Evolutionary conservation across 2,888 invertebrate genomes (phyloP), one percentile per base, ranked within the genome.

Genomic region (Theretra japonica): DNA sequence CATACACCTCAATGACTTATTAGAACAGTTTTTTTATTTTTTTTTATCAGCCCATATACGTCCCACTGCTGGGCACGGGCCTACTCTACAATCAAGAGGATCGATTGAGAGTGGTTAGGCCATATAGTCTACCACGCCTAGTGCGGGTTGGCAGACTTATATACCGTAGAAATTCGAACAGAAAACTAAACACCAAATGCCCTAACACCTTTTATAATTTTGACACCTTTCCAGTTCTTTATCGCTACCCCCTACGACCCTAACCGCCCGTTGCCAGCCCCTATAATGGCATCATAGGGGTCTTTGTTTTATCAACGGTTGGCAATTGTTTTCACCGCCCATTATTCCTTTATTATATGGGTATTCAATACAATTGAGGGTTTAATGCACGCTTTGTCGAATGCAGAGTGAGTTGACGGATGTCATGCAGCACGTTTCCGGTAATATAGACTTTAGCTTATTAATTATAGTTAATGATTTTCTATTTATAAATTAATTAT

Each of bases 191-290:
- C 0, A 11, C 41, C 41, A 15, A 41, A 41, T 41, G 41, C 4
- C 41, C n/a, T 53, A 6, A 17, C n/a, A 53, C 53, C 53, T n/a
- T 50, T 41, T 48, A 48, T 5, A 1, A 15, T 25, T 6, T 17
- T 48, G 23, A 41, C 65, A 65, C 48, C 41, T 65, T 65, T 65
- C 7, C 41, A 41, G 17, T 48, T 6, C 23, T 41, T 65, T 65
- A 65, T n/a, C 19, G 21, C 21, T 33, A 8, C 23, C 65, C 48
- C 23, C 41, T 62, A 41, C 15, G 23, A 48, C 41, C 41, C 23
- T 65, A 15, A 6, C 23, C 23, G 48, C 41, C 65, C 21, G 6
- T 17, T 59, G 17, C 65, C 65, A 65, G 23, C 65, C 65, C 65
- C 65, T 48, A 65, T 65, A n/a, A 41, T 41, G 15, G 8, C 17